Evolutionary conservation across 2,797 vertebrate genomes (phyloP).

Genomic region (Fistularia commersonii): DNA sequence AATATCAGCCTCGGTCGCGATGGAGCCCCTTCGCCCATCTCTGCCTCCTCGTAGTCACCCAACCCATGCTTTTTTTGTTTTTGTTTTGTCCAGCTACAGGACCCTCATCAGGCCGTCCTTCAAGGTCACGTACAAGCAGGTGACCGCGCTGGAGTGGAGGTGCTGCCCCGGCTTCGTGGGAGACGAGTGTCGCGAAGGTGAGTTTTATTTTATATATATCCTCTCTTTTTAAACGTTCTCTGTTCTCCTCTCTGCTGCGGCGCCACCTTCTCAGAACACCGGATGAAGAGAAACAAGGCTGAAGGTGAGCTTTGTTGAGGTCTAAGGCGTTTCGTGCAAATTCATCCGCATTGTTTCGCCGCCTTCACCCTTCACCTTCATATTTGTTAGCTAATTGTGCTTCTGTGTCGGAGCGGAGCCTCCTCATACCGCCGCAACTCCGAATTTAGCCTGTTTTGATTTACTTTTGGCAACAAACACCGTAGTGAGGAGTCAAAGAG

Average conservation of each 20-base stretch:
- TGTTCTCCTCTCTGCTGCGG: too few species aligned
- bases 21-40: too few species aligned
- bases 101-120: slow-evolving; percentile 88
- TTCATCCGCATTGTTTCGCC: too few species aligned
- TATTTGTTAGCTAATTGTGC: slow-evolving; percentile 25
- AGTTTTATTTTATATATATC: slow-evolving; percentile 38
- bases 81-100: slow-evolving; percentile 85
- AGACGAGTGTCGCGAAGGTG: slow-evolving; percentile 89
- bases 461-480: slow-evolving; percentile 23
- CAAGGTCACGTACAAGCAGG: slow-evolving; percentile 86
- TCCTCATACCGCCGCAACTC: slow-evolving; percentile 40
- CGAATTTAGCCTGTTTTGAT: slow-evolving; percentile 35
- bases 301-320: too few species aligned
- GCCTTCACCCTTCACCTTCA: too few species aligned
- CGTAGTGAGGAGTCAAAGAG: slow-evolving; percentile 43
- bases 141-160: slow-evolving; percentile 90
- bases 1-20: too few species aligned
- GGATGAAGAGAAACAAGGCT: too few species aligned
- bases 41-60: too few species aligned
- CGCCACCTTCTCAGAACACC: too few species aligned
- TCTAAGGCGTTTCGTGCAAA: too few species aligned
- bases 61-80: not conserved
- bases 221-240: too few species aligned
- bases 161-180: slow-evolving; percentile 96
- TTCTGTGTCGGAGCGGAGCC: slow-evolving; percentile 29